Base-by-base conservation (phyloP, 2,888 invertebrate genomes). In the Eucera pruinosa region DNA sequence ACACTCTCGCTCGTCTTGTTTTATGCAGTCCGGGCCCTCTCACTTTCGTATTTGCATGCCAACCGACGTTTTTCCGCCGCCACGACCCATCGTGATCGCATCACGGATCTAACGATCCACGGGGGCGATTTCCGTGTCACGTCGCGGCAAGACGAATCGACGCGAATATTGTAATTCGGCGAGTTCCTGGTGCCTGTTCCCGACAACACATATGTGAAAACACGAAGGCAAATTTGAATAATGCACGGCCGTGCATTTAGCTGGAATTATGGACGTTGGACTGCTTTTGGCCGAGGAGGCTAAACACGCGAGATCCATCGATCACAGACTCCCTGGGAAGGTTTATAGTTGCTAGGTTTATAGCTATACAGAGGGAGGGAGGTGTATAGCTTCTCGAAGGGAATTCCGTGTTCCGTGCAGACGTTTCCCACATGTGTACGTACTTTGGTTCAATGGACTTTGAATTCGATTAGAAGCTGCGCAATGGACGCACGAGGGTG, bases 1-100 rank as follows among this genome's bases (percentile, higher is more conserved):
- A 88, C 89, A 90, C 88, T 90, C 87, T 89, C 90, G 82, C 86
- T 58, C 82, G 75, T 39, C 77, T 79, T 80, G 82, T 84, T 86
- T 84, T 82, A 85, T 86, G 77, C 83, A 80, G 78, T 66, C 80
- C 80, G 61, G 77, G 58, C 81, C 89, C 89, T 90, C 90, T 91
- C 89, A 88, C 90, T 91, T 91, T 91, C 89, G 84, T 80, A 89
- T 89, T 90, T 89, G 87, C 87, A 88, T 87, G 82, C 82, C 84
- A 83, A 69, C 74, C 82, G 57, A 80, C 77, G 81, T 70, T 73
- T 72, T 23, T 11, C 27, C 23, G 11, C n/a, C 58, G 36, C n/a
- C 62, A 62, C 57, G 58, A 71, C 58, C 67, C 66, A 52, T 58
- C 71, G 57, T 33, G 50, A 50, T 33, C 62, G 39, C 20, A 9